These are phyloP conservation scores for Xyliphius kryptos DNA, from an alignment of 2,113 vertebrate species.

Conservation along the genomic window DNA sequence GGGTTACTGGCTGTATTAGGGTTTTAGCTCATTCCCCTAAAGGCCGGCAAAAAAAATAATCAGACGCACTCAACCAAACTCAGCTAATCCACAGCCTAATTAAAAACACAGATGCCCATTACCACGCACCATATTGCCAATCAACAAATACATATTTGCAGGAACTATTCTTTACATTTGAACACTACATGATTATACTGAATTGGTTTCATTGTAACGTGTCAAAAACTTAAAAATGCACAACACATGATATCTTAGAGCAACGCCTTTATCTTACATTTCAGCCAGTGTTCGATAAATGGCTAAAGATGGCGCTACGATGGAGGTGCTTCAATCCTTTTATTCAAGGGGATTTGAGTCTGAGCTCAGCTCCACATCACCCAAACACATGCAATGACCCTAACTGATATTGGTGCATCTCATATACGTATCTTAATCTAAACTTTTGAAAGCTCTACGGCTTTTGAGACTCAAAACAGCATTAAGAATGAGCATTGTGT, in stretches of 20 bases:
- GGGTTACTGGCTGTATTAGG: slow-evolving; percentile 96
- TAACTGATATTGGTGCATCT: slow-evolving; percentile 88
- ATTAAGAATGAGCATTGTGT: slow-evolving; percentile 95
- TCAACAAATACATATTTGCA: too few species aligned
- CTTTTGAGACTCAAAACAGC: slow-evolving; percentile 99
- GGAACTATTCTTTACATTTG: too few species aligned
- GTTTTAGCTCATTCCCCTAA: slow-evolving; percentile 95
- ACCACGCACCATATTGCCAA: too few species aligned
- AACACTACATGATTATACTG: too few species aligned
- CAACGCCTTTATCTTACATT: slow-evolving; percentile 55
- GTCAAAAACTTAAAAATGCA: too few species aligned
- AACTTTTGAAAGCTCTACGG: slow-evolving; percentile 86
- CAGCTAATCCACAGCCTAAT: slow-evolving; percentile 93
- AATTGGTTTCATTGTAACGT: too few species aligned
- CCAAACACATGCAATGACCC: slow-evolving; percentile 91
- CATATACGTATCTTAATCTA: slow-evolving; percentile 93
- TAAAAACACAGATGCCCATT: too few species aligned
- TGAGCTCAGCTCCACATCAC: slow-evolving; percentile 81
- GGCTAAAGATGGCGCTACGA: slow-evolving; percentile 78
- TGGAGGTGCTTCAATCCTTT: slow-evolving; percentile 76
- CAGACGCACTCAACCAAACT: slow-evolving; percentile 96
- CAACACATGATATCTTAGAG: slow-evolving; percentile 8
- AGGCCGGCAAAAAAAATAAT: slow-evolving; percentile 91
- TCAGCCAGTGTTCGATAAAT: slow-evolving; percentile 71
- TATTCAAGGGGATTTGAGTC: slow-evolving; percentile 83